Conservation (phyloP, 2,888 invertebrate species). For the Drosophila affinis region DNA sequence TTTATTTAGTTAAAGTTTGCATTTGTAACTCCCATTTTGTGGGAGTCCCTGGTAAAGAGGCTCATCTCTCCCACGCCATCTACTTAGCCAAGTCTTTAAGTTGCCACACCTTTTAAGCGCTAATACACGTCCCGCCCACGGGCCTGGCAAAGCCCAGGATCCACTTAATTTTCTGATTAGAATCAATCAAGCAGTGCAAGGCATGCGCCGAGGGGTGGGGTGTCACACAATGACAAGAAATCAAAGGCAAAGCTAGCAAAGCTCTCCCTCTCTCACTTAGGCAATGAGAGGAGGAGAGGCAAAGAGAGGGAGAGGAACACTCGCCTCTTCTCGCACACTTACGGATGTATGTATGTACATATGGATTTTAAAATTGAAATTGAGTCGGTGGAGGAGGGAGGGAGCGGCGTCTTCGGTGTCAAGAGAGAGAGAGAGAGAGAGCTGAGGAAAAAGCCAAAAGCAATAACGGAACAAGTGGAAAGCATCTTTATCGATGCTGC, state of each 20-base stretch:
- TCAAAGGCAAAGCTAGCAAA: slow-evolving; percentile 30
- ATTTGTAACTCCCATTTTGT: no score
- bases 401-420: neutral
- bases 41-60: no score
- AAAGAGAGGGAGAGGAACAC: neutral
- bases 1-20: no score
- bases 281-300: neutral
- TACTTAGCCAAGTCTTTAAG: no score
- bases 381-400: slow-evolving; percentile 44
- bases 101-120: slow-evolving; percentile 5
- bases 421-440: neutral
- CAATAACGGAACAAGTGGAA: slow-evolving; percentile 43
- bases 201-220: neutral
- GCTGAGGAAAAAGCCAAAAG: slow-evolving; percentile 39
- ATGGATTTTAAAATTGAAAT: slow-evolving; percentile 65
- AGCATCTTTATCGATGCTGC: neutral
- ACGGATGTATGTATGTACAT: slow-evolving; percentile 13
- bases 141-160: slow-evolving; percentile 36
- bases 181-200: slow-evolving; percentile 72
- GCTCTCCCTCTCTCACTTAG: neutral
- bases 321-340: neutral
- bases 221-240: slow-evolving; percentile 31
- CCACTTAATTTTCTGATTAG: slow-evolving; percentile 80
- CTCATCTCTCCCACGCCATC: no score
- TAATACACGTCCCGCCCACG: neutral